Conservation (phyloP, 2,888 invertebrate species). For the Reticulitermes lucifugus region DNA sequence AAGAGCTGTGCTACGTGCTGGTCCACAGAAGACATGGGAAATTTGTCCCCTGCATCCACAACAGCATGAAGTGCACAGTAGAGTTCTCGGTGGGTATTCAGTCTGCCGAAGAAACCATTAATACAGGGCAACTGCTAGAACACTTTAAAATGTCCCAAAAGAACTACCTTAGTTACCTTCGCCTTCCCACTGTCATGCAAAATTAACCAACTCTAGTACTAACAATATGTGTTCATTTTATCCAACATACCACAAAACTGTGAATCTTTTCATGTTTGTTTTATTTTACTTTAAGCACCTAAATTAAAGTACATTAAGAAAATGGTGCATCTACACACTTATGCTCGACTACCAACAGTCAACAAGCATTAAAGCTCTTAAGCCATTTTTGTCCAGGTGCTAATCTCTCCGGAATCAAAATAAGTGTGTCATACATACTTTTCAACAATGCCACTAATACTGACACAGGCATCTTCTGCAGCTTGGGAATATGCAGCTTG, state of each 20-base stretch:
- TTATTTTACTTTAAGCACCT: no score
- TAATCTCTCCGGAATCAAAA: no score
- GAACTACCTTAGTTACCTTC: neutral
- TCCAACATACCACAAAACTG: no score
- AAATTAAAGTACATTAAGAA: no score
- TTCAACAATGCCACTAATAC: constrained; percentile 93
- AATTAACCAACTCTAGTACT: no score
- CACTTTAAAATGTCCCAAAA: neutral
- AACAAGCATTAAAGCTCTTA: no score
- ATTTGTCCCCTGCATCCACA: constrained; percentile 76
- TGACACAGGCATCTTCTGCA: constrained; percentile 91
- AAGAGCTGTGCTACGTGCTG: constrained; percentile 89
- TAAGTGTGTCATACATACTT: constrained; percentile 69
- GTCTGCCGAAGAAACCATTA: constrained; percentile 65
- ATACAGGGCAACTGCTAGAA: neutral
- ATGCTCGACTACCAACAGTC: no score
- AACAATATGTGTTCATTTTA: no score
- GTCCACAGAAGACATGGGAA: constrained; percentile 78
- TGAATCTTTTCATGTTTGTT: no score
- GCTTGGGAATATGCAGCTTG: constrained; percentile 78
- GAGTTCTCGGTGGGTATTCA: constrained; percentile 90
- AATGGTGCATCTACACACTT: no score
- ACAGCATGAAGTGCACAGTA: constrained; percentile 82
- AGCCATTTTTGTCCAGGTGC: no score
- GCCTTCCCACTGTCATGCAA: no score